These are phyloP conservation scores for Amblyjoppa proteus DNA, from an alignment of 2,888 invertebrate genomes.

Conservation along the genomic window DNA sequence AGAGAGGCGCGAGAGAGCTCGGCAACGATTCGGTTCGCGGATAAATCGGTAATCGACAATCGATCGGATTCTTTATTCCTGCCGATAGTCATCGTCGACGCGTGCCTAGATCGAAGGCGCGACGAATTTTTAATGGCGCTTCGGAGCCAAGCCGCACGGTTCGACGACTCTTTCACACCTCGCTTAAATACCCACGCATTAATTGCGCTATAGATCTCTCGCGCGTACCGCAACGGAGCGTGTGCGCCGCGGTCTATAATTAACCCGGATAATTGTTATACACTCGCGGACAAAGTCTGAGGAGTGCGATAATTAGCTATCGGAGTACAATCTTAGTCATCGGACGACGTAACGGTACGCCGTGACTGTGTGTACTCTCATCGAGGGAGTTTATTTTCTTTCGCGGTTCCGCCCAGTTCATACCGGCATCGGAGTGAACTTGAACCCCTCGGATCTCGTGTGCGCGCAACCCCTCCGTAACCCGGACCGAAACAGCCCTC, in stretches of 20 bases:
- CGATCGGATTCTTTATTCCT: not conserved
- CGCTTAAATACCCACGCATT: slow-evolving; percentile 20
- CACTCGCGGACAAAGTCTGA: slow-evolving; percentile 34
- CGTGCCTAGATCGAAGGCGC: not conserved
- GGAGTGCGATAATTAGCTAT: slow-evolving; percentile 56
- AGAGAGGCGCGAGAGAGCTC: slow-evolving; percentile 18
- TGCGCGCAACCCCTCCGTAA: slow-evolving; percentile 48
- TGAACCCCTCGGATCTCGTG: slow-evolving; percentile 54
- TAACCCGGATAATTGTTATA: slow-evolving; percentile 42
- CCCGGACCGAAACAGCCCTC: slow-evolving; percentile 42
- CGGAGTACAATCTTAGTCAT: slow-evolving; percentile 59
- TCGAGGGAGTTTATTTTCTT: slow-evolving; percentile 60
- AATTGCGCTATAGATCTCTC: slow-evolving; percentile 12
- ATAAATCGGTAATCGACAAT: not conserved
- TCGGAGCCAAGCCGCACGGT: not conserved
- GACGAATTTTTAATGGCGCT: not conserved
- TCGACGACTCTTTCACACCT: slow-evolving; percentile 31
- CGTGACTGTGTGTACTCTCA: not conserved
- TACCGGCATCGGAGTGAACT: slow-evolving; percentile 58
- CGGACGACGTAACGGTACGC: slow-evolving; percentile 26
- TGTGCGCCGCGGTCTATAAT: slow-evolving; percentile 32
- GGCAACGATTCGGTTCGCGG: slow-evolving; percentile 31
- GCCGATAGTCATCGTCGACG: slow-evolving; percentile 12
- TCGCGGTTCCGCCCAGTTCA: slow-evolving; percentile 65
- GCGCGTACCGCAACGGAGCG: not conserved